Evolutionary conservation across 2,888 invertebrate species (phyloP), one percentile per base, ranked within the genome.

Genomic region (Steinernema hermaphroditum): DNA sequence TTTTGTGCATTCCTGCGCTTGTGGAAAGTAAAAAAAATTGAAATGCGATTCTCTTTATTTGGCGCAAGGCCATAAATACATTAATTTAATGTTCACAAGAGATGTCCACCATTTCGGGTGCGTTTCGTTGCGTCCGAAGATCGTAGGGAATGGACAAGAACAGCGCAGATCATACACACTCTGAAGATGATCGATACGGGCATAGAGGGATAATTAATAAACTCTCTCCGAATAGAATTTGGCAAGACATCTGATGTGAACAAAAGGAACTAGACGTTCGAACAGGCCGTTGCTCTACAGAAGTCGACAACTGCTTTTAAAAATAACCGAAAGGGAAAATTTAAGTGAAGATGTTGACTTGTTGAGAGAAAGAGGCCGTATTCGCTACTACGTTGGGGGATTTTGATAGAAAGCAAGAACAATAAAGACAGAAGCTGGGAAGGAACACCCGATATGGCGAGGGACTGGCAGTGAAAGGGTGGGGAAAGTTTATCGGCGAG

Each of bases 401-500:
- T n/a, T 62, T 34, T 62, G 29, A 24, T 37, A 62, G 62, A 62
- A 62, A 62, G 34, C 29, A 62, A 62, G 50, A 62, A 62, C 62
- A 62, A 62, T 32, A 62, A 29, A n/a, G 62, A 62, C 27, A 34
- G 62, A 62, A 62, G 62, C 32, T 32, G 62, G 62, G 29, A 62
- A 62, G 62, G 62, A 62, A 32, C 62, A 62, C 62, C 62, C 62
- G 62, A n/a, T 62, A 62, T 62, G 62, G 62, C 62, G 62, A 62
- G 62, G 62, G 62, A 62, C 62, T 62, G 62, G 62, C 62, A 62
- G 62, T 32, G 32, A 29, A 32, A 27, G 29, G 62, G 62, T 16
- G 16, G 62, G 62, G 62, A 8, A 62, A 24, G 62, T 29, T 62
- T 62, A 62, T 69, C 74, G 72, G 24, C 74, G 72, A 32, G 74